A percentile compares a stretch with the other conserved stretches of the same genome.
These are phyloP conservation scores for Eilema griseolum DNA, from an alignment of 2,888 invertebrate genomes.

Conservation along the genomic window DNA sequence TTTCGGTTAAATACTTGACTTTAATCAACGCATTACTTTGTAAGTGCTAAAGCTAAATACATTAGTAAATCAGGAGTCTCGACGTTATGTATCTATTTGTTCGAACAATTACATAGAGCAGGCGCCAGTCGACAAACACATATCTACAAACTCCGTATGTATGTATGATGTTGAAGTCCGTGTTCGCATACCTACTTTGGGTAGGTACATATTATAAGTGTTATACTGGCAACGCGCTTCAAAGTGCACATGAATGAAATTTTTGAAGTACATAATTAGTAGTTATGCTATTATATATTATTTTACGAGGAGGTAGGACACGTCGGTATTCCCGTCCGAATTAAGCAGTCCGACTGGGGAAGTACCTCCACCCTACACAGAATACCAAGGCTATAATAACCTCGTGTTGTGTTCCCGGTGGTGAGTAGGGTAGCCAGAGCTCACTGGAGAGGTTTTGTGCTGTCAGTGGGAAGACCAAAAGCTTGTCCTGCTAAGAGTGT, in stretches of 20 bases:
- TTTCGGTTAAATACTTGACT: slow-evolving; percentile 14
- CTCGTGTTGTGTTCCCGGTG: too few relatives aligned
- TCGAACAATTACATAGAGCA: slow-evolving; percentile 78
- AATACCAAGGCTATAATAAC: too few relatives aligned
- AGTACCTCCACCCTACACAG: too few relatives aligned
- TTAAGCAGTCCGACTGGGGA: too few relatives aligned
- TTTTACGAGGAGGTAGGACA: too few relatives aligned
- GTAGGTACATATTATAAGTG: not conserved
- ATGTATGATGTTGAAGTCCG: slow-evolving; percentile 13
- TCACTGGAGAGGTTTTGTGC: too few relatives aligned
- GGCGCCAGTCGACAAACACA: slow-evolving; percentile 84
- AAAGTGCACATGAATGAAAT: not conserved
- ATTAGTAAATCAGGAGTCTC: slow-evolving; percentile 80
- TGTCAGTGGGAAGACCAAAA: too few relatives aligned
- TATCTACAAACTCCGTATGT: slow-evolving; percentile 61
- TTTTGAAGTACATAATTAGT: too few relatives aligned
- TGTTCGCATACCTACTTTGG: not conserved
- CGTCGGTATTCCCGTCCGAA: too few relatives aligned
- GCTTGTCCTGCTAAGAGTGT: too few relatives aligned
- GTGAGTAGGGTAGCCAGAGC: too few relatives aligned
- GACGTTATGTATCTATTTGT: slow-evolving; percentile 73
- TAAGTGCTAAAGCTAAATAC: slow-evolving; percentile 82
- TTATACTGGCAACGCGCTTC: not conserved
- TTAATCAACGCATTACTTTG: slow-evolving; percentile 56
- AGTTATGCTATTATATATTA: too few relatives aligned